Conservation (phyloP, 23 tunicate genomes). For the Halocynthia aurantium region DNA sequence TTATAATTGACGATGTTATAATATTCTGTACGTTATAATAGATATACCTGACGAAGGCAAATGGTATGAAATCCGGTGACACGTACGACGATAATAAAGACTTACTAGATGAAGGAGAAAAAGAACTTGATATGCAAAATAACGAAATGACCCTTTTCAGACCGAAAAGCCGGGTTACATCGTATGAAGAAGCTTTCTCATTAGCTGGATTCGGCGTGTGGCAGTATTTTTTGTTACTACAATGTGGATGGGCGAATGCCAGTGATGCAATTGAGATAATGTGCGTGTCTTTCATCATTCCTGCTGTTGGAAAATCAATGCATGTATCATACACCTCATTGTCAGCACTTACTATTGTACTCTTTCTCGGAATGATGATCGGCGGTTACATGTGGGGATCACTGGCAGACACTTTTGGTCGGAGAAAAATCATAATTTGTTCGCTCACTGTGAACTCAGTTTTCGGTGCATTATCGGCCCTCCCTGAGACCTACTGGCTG, state of each 20-base stretch:
- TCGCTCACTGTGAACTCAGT: conserved; percentile 64
- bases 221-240: conserved; percentile 49
- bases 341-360: conserved; percentile 44
- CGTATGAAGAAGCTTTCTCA: conserved; percentile 59
- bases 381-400: conserved; percentile 93
- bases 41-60: too few relatives aligned
- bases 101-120: too few relatives aligned
- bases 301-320: conserved; percentile 28
- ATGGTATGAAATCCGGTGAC: too few relatives aligned
- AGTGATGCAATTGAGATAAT: conserved; percentile 92
- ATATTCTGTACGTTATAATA: too few relatives aligned
- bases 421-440: conserved; percentile 40
- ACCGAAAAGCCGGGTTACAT: too few relatives aligned
- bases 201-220: conserved; percentile 57
- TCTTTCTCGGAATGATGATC: conserved; percentile 83
- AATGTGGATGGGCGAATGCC: conserved; percentile 97
- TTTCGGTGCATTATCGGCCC: conserved; percentile 58
- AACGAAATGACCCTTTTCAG: too few relatives aligned
- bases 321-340: conserved; percentile 25
- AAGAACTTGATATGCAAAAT: too few relatives aligned
- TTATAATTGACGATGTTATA: too few relatives aligned
- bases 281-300: conserved; percentile 71
- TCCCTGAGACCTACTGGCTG: conserved; percentile 26
- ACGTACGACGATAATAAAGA: too few relatives aligned
- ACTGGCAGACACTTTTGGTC: conserved; percentile 61